phyloP scores from a whole-genome alignment of 2,113 vertebrate genomes.

The Neofelis nebulosa region DNA sequence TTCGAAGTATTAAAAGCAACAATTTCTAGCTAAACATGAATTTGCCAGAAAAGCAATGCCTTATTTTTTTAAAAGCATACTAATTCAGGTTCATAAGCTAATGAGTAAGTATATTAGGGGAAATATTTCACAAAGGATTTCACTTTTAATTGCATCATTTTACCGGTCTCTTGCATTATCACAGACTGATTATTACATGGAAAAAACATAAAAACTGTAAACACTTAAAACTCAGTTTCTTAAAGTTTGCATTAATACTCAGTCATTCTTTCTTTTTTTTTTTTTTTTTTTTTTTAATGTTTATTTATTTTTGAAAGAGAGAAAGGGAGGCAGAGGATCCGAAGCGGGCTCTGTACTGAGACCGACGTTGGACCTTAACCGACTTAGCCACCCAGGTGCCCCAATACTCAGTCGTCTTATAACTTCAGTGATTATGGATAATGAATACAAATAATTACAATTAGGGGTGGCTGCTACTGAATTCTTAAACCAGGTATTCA shows the following conservation, averaged over 20 bases:
- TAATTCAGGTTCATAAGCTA: neutral
- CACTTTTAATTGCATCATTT: neutral
- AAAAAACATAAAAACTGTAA: neutral
- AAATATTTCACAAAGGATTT: conserved; percentile 3
- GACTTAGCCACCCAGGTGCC: too few species aligned
- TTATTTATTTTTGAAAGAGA: too few species aligned
- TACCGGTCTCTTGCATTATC: neutral
- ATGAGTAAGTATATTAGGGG: neutral
- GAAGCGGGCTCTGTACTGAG: too few species aligned
- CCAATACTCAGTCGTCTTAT: neutral
- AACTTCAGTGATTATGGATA: neutral
- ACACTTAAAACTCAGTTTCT: neutral
- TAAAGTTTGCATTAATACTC: neutral
- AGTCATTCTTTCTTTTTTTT: neutral
- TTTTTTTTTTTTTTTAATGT: too few species aligned
- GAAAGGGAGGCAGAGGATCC: too few species aligned
- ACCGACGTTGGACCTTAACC: too few species aligned
- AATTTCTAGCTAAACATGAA: neutral
- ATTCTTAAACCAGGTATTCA: neutral
- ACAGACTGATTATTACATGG: neutral
- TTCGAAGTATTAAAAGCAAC: neutral
- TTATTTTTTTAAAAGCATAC: neutral
- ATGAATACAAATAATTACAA: neutral
- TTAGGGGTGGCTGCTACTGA: neutral
- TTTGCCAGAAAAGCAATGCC: neutral